Evolutionary conservation across 2,888 invertebrate species (phyloP), one percentile per base, ranked within the genome.

Genomic region (Nasonovia ribisnigri): DNA sequence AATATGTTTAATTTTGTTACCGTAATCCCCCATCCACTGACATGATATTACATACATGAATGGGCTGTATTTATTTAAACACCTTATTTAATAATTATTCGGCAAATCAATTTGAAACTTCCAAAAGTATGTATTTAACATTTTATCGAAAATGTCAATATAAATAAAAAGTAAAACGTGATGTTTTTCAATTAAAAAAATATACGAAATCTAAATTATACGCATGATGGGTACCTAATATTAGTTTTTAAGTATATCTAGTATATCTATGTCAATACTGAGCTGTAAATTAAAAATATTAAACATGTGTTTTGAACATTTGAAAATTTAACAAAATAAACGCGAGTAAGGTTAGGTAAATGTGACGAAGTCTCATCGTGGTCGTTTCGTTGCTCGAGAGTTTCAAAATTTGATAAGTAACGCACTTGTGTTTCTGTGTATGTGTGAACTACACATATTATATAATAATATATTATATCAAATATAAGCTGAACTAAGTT

Each of bases 331-430:
- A 24, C 6, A 24, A 24, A n/a, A n/a, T n/a, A 67, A 67, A 60
- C 13, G 4, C 13, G 29, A n/a, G n/a, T 67, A 16, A n/a, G 67
- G 67, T 67, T n/a, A n/a, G 67, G 67, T 67, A n/a, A n/a, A 67
- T 2, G 5, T n/a, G n/a, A 67, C 2, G n/a, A n/a, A 4, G 16
- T 67, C n/a, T 13, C n/a, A 1, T n/a, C 67, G n/a, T 67, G 67
- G n/a, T n/a, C n/a, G 16, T n/a, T 1, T 4, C n/a, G n/a, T n/a
- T 13, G 67, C n/a, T 0, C 13, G 13, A 1, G 5, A n/a, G n/a
- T 67, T 16, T 67, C n/a, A n/a, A n/a, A 67, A n/a, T n/a, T 8
- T 16, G n/a, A 67, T 67, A n/a, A 13, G n/a, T 16, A 67, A 16
- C 67, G 1, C n/a, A 16, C n/a, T 67, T n/a, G 67, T 46, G 46